Base-by-base conservation (phyloP, 2,888 invertebrate species). In the Tenthredo amoena region DNA sequence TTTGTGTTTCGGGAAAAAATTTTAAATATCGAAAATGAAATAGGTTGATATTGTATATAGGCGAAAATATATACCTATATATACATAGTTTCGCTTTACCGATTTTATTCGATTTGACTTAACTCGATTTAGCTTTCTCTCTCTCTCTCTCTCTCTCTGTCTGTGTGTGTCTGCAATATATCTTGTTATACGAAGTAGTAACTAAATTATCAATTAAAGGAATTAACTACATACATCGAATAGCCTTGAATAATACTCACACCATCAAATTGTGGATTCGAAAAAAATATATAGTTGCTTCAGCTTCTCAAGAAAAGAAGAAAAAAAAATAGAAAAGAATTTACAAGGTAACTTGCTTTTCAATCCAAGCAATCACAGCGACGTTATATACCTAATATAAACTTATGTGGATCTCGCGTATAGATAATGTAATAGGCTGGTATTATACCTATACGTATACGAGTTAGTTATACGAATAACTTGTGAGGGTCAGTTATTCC, bases 61-160 rank as follows among this genome's bases (percentile, higher is more conserved):
- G 18, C 18, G 18, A 6, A 50, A 18, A 50, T 50, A n/a, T 50
- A 55, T n/a, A 55, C 7, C 55, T 62, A 21, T 26, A 18, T 62
- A 71, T 68, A 18, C 3, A 26, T 26, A 31, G 9, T 31, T 77
- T 47, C 6, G 18, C n/a, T 15, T 50, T 18, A 55, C n/a, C 7
- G 50, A 55, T 77, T 77, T 55, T 77, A 77, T 77, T 77, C 50
- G 31, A 77, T 77, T 77, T 50, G 34, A 77, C 50, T 47, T 77
- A 77, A 77, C 77, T 50, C 18, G 55, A 77, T 77, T 77, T 77
- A 18, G 40, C 43, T 74, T 12, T 74, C 55, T 55, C 55, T 55
- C 15, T 47, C 3, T 47, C 15, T 47, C 15, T 15, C 47, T 15
- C 18, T 50, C 50, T 55, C n/a, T 55, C 1, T 55, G 18, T 50